phyloP scores from a whole-genome alignment of 2,888 invertebrate genomes.

The Zygothrica quintamaculata region DNA sequence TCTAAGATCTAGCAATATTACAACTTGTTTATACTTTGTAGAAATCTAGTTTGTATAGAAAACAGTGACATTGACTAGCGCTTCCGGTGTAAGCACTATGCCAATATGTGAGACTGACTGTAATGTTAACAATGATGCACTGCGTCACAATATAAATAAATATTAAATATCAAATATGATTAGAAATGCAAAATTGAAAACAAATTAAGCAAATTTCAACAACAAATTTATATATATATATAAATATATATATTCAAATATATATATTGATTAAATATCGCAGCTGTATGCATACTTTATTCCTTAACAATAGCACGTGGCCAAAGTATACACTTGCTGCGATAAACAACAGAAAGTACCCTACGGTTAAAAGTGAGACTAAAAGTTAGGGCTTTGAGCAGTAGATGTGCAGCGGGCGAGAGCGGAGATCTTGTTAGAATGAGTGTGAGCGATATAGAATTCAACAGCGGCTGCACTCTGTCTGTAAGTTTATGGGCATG shows the following conservation, averaged over 20 bases:
- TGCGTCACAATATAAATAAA: no score
- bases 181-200: slow-evolving; percentile 7
- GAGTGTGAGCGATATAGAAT: background rate
- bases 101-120: background rate
- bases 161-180: slow-evolving; percentile 2
- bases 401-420: no score
- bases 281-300: slow-evolving; percentile 19
- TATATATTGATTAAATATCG: slow-evolving; percentile 12
- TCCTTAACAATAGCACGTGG: slow-evolving; percentile 28
- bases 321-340: slow-evolving; percentile 6
- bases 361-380: no score
- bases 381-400: no score
- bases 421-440: no score
- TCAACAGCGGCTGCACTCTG: slow-evolving; percentile 60
- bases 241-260: no score
- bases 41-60: no score
- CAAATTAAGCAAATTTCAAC: slow-evolving; percentile 8
- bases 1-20: no score
- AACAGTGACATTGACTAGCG: background rate
- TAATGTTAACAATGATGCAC: background rate
- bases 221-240: no score
- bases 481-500: slow-evolving; percentile 61
- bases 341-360: background rate
- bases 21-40: no score
- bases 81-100: background rate